These are phyloP conservation scores for Rhodophaea formosa DNA, from an alignment of 2,888 invertebrate genomes.

Conservation along the genomic window DNA sequence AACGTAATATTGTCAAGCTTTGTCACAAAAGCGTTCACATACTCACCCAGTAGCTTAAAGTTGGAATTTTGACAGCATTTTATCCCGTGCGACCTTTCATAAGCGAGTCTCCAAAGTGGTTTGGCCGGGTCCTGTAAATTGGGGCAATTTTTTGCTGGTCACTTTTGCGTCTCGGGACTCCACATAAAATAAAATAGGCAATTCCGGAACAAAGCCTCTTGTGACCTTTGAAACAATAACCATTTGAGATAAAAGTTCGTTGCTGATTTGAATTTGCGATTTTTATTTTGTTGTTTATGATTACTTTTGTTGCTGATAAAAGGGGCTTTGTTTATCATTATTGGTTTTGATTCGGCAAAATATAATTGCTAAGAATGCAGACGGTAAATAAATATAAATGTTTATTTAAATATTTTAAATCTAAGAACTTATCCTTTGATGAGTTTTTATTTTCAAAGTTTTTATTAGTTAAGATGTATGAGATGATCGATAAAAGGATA, in stretches of 20 bases:
- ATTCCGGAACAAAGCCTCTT: constrained; percentile 1
- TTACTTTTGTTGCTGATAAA: no score
- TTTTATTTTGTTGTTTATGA: neutral
- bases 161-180: constrained; percentile 9
- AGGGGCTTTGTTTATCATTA: no score
- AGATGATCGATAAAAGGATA: no score
- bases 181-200: constrained; percentile 15
- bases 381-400: no score
- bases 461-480: no score
- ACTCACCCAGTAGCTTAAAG: neutral
- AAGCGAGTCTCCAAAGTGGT: constrained; percentile 8
- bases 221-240: neutral
- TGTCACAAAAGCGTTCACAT: neutral
- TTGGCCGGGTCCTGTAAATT: constrained; percentile 10
- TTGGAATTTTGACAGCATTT: constrained; percentile 6
- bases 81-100: neutral
- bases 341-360: no score
- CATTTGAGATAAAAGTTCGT: neutral
- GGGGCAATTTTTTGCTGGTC: constrained; percentile 15
- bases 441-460: no score
- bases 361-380: no score
- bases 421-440: no score
- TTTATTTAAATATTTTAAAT: no score
- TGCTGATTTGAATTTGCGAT: neutral
- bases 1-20: neutral